Percentiles rank a stretch among this genome's conserved stretches.
Evolutionary conservation across 2,797 vertebrate species (phyloP).

Genomic region (Muraenolepis orangiensis): DNA sequence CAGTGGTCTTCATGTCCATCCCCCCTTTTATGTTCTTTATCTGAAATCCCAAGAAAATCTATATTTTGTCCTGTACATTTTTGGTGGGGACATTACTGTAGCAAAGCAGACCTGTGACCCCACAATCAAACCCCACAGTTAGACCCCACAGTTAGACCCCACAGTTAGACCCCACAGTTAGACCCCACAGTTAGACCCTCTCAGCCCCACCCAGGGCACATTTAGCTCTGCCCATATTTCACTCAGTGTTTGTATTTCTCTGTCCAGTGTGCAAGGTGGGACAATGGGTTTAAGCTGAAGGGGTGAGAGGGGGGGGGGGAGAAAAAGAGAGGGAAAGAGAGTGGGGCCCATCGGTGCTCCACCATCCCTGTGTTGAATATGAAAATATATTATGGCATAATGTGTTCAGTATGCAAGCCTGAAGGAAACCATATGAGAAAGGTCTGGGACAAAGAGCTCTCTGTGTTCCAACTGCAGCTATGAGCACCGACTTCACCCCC

Average conservation of each 20-base stretch:
- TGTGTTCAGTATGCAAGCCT: conserved; percentile 82
- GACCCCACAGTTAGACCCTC: no score
- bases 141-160: no score
- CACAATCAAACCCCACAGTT: neutral
- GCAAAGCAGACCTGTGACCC: neutral
- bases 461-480: conserved; percentile 74
- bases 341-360: conserved; percentile 52
- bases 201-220: neutral
- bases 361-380: conserved; percentile 72
- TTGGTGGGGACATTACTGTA: neutral
- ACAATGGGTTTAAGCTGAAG: conserved; percentile 53
- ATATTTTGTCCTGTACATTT: conserved; percentile 28
- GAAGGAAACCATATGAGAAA: conserved; percentile 85
- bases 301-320: neutral
- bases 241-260: conserved; percentile 47
- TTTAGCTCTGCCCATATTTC: conserved; percentile 27
- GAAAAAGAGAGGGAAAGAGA: conserved; percentile 18
- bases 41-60: conserved; percentile 28
- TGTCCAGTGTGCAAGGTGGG: conserved; percentile 39
- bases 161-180: no score
- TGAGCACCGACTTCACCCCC: conserved; percentile 38
- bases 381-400: conserved; percentile 82
- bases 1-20: conserved; percentile 18
- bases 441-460: conserved; percentile 79
- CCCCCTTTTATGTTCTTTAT: conserved; percentile 18